Conservation (phyloP, 2,797 vertebrate species). For the Brotogeris chrysoptera region DNA sequence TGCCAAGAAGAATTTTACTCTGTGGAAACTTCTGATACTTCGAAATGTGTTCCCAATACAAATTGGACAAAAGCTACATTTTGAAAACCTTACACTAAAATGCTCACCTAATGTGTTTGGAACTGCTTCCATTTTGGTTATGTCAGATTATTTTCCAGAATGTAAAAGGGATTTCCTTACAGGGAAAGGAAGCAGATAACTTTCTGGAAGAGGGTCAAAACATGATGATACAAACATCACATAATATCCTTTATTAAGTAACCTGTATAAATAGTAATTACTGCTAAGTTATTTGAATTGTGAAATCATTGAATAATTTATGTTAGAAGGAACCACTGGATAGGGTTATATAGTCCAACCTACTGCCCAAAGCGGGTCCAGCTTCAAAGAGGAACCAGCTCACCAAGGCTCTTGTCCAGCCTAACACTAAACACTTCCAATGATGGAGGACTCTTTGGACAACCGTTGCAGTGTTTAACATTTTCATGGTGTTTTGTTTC, state of each 20-base stretch:
- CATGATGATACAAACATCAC: not conserved
- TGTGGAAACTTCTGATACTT: not conserved
- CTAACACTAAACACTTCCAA: not conserved
- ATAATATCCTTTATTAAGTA: constrained; percentile 3
- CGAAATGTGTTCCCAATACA: not conserved
- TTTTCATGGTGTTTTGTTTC: not conserved
- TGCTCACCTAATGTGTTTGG: not conserved
- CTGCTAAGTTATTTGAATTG: not conserved
- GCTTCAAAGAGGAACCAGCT: not conserved
- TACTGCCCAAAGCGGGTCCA: not conserved
- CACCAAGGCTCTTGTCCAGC: not conserved
- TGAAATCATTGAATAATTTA: not conserved
- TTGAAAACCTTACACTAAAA: not conserved
- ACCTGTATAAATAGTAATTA: not conserved
- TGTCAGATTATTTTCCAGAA: not conserved
- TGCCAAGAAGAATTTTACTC: not conserved
- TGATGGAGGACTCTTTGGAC: not conserved
- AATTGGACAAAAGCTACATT: not conserved
- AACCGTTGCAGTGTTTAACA: not conserved
- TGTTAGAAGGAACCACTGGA: not conserved
- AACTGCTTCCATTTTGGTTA: not conserved
- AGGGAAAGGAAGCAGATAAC: not conserved
- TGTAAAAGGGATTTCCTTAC: not conserved
- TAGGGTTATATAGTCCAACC: not conserved
- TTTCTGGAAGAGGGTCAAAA: not conserved